Base-by-base conservation (phyloP, 2,113 vertebrate genomes). In the Riparia riparia region DNA sequence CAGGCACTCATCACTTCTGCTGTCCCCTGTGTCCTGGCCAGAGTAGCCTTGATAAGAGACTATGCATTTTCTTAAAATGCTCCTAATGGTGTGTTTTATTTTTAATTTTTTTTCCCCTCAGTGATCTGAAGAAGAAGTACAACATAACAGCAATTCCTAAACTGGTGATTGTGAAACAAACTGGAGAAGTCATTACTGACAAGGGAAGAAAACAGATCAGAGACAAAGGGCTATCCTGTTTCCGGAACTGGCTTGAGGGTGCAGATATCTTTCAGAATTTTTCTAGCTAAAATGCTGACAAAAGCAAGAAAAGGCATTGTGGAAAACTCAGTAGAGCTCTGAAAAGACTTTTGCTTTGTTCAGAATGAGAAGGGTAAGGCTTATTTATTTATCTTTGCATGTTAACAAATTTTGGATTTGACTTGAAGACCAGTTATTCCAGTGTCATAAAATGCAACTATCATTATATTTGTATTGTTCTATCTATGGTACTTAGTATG, bases 201-300 rank as follows among this genome's bases (percentile, higher is more conserved):
- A 99, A 99, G 96, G 99, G 99, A 94, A 97, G 99, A 83, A 99
- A 99, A 88, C 99, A 99, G 97, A 99, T 99, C 96, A 96, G 98
- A 58, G 99, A 99, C 68, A 97, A 93, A 63, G 99, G 99, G 26
- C 97, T 98, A 31, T 97, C 98, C 84, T 99, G 99, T 96, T 99
- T 99, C 98, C 95, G 95, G 92, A 97, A 96, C 98, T 99, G 99
- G 99, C 82, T 99, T 79, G 99, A 99, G 31, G 98, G 97, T 17
- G 99, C 99, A 0, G 98, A 99, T 79, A 80, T 99, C 96, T 99
- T 99, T 95, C 99, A 99, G 97, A 99, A 99, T 97, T 99, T 99
- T 96, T 98, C 98, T 45, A 98, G 90, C 50, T 98, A 96, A 98
- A 72, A 65, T 12, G 29, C 41, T 94, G 57, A 28, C 41, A 84